phyloP scores from a whole-genome alignment of 1,140 invertebrate genomes.

The Trachymyrmex septentrionalis region DNA sequence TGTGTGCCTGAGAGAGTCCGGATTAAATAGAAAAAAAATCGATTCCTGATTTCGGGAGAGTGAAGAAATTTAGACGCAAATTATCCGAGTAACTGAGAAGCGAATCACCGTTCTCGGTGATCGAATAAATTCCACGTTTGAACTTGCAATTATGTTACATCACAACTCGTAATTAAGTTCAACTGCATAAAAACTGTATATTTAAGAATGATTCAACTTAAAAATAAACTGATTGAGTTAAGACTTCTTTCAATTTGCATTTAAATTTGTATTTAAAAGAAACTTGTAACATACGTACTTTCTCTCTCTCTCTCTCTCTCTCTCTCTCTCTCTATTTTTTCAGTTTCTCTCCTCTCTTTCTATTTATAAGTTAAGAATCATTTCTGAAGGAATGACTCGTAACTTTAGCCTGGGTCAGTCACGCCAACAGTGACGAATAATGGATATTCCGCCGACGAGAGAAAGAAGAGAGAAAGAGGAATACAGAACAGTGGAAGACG shows the following conservation, averaged over 20 bases:
- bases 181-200: neutral
- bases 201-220: slow-evolving; percentile 7
- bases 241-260: neutral
- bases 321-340: neutral
- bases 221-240: neutral
- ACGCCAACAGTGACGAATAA: slow-evolving; percentile 76
- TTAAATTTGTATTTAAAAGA: neutral
- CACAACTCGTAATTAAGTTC: neutral
- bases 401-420: slow-evolving; percentile 64
- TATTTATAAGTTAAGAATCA: slow-evolving; percentile 9
- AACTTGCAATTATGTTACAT: neutral
- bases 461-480: slow-evolving; percentile 43
- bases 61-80: slow-evolving; percentile 5
- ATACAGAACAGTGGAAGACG: slow-evolving; percentile 27
- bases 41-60: neutral
- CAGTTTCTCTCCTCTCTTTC: neutral
- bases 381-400: slow-evolving; percentile 51
- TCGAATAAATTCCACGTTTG: slow-evolving; percentile 1
- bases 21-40: slow-evolving; percentile 47
- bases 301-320: neutral
- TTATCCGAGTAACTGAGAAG: neutral
- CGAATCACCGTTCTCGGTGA: neutral
- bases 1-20: neutral
- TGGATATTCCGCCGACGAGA: slow-evolving; percentile 69
- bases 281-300: neutral